phyloP scores from a whole-genome alignment of 2,888 invertebrate genomes.

The Dynastes maya region DNA sequence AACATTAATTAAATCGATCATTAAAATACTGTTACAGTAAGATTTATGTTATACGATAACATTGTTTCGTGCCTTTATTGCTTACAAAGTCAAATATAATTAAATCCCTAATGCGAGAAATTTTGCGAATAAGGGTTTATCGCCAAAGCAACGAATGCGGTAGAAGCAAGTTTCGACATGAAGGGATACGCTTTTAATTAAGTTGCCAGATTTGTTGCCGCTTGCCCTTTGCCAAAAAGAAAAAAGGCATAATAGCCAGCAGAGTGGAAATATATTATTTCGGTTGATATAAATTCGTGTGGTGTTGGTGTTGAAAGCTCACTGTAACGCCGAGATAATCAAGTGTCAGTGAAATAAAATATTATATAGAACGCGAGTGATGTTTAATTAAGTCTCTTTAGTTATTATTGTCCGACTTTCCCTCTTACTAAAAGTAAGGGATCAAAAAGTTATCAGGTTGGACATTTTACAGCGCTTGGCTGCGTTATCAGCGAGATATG shows the following conservation, averaged over 20 bases:
- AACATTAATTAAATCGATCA: not conserved
- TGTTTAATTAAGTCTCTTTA: too few species aligned
- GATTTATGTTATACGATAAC: conserved; percentile 1
- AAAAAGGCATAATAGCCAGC: not conserved
- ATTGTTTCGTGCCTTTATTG: conserved; percentile 17
- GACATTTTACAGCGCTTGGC: too few species aligned
- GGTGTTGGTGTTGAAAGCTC: not conserved
- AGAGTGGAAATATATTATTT: conserved; percentile 23
- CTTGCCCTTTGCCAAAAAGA: not conserved
- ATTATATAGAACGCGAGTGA: not conserved
- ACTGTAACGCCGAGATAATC: not conserved
- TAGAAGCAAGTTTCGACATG: conserved; percentile 7
- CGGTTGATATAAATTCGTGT: conserved; percentile 10
- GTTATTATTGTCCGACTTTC: too few species aligned
- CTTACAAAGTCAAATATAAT: not conserved
- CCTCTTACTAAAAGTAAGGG: too few species aligned
- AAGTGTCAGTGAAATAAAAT: not conserved
- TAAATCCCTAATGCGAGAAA: conserved; percentile 9
- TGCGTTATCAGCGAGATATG: too few species aligned
- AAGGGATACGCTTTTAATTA: conserved; percentile 30
- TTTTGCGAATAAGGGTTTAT: not conserved
- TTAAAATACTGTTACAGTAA: not conserved
- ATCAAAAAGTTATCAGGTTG: too few species aligned
- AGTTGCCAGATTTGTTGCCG: conserved; percentile 24
- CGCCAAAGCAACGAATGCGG: conserved; percentile 8